Evolutionary conservation across 2,113 vertebrate genomes (phyloP).

Genomic region (Taxidea taxus): DNA sequence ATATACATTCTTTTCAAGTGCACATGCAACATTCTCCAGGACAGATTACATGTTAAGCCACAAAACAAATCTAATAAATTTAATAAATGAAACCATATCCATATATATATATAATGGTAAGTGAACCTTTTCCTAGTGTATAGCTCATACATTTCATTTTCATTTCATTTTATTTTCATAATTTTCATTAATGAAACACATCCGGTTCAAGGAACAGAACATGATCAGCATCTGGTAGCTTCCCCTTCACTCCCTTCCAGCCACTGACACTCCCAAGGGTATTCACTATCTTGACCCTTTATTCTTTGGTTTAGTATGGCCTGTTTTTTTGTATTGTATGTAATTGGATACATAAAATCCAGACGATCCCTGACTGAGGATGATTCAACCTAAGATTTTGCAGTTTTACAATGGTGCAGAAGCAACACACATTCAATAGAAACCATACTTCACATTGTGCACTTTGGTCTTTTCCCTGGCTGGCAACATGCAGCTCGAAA

Average conservation of each 20-base stretch:
- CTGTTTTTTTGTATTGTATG: background rate
- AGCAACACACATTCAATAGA: background rate
- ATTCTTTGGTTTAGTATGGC: background rate
- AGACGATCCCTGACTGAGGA: background rate
- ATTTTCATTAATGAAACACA: background rate
- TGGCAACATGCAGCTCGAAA: background rate
- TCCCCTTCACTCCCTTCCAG: background rate
- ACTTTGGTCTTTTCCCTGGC: background rate
- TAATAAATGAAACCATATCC: background rate
- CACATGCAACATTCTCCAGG: background rate
- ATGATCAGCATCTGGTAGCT: background rate
- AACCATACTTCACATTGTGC: background rate
- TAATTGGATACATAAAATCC: background rate
- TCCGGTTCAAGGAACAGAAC: background rate
- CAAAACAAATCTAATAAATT: background rate
- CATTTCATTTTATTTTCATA: too few relatives aligned
- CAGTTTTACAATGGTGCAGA: background rate
- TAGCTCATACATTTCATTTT: too few relatives aligned
- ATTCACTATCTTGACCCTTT: background rate
- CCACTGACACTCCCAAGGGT: background rate
- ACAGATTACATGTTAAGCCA: background rate
- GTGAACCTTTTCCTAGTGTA: background rate
- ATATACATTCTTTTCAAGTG: background rate
- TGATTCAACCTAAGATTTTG: background rate
- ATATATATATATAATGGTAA: background rate